These are phyloP conservation scores for Lasioglossum oenotherae DNA, from an alignment of 2,888 invertebrate genomes.

Conservation along the genomic window DNA sequence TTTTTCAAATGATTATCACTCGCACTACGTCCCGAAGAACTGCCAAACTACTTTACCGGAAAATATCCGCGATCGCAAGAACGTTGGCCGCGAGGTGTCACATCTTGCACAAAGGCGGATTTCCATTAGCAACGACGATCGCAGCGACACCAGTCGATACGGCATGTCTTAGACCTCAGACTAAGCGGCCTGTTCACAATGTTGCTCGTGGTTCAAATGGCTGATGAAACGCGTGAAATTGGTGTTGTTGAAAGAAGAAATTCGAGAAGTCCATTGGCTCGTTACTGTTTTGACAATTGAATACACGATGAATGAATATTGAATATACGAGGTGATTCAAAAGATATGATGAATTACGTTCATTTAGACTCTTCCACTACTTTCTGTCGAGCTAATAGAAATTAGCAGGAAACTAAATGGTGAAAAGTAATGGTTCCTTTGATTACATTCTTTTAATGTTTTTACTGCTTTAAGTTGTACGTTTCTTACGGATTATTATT, in stretches of 20 bases:
- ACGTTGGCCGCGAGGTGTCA: constrained; percentile 58
- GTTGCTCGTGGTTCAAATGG: neutral
- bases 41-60: constrained; percentile 53
- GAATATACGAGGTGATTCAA: neutral
- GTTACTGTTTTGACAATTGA: neutral
- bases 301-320: neutral
- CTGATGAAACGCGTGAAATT: neutral
- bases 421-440: neutral
- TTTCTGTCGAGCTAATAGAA: neutral
- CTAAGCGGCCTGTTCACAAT: neutral
- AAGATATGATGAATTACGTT: neutral
- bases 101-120: constrained; percentile 16
- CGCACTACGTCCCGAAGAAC: constrained; percentile 4
- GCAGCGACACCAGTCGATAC: constrained; percentile 16
- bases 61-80: constrained; percentile 47
- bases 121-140: neutral
- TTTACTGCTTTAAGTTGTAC: neutral
- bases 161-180: neutral
- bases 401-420: neutral
- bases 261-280: neutral
- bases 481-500: neutral
- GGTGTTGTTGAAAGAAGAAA: neutral
- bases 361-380: neutral
- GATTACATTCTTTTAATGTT: neutral
- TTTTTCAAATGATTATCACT: neutral